Evolutionary conservation across 2,113 vertebrate species (phyloP).

Genomic region (Prunella fulvescens): DNA sequence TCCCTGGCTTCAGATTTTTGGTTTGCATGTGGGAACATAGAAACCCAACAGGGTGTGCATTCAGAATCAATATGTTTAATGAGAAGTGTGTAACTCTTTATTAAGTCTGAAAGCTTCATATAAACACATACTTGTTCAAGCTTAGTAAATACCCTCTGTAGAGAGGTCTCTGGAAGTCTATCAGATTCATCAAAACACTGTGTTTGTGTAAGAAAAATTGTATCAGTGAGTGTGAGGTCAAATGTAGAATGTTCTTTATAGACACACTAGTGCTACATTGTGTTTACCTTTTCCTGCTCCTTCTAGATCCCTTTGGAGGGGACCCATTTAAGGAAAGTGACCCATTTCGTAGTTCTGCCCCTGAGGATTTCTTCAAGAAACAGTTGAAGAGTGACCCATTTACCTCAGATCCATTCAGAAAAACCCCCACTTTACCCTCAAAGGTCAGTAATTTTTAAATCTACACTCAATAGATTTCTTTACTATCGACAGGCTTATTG

Average conservation of each 20-base stretch:
- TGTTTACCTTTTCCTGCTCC: background rate
- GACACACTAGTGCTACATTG: background rate
- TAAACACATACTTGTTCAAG: background rate
- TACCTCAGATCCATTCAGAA: conserved; percentile 88
- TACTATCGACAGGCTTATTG: background rate
- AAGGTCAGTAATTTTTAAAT: conserved; percentile 77
- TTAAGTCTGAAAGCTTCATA: background rate
- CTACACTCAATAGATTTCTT: background rate
- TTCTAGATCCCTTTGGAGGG: conserved; percentile 91
- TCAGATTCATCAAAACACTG: background rate
- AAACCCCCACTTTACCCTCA: conserved; percentile 79
- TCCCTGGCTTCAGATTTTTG: background rate
- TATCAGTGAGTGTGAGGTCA: background rate
- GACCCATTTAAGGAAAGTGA: conserved; percentile 96
- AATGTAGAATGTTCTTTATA: background rate
- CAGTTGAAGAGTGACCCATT: conserved; percentile 88
- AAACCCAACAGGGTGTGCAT: background rate
- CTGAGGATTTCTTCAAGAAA: conserved; percentile 95
- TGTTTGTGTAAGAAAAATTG: background rate
- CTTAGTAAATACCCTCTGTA: background rate
- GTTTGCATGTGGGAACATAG: background rate
- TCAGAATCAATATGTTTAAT: background rate
- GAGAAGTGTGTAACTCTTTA: background rate
- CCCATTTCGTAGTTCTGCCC: conserved; percentile 81
- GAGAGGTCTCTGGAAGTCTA: background rate